A percentile compares a stretch with the other conserved stretches of the same genome.
Conservation (phyloP, 2,797 vertebrate genomes). For the Loriculus beryllinus region DNA sequence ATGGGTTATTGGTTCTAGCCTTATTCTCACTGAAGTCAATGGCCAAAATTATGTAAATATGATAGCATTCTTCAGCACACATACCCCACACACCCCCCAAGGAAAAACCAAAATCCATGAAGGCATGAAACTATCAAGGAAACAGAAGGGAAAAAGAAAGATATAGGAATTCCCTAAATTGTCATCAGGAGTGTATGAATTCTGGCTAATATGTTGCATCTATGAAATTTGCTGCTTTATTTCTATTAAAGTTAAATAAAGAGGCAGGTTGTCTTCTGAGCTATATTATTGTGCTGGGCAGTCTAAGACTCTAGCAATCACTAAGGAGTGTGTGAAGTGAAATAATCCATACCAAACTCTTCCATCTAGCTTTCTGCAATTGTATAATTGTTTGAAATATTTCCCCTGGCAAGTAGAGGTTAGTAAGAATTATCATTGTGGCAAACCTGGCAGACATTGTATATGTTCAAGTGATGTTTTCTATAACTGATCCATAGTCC, state of each 20-base stretch:
- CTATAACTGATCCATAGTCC: neutral
- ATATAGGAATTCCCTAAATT: neutral
- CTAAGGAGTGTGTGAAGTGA: neutral
- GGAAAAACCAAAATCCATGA: neutral
- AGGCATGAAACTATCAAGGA: neutral
- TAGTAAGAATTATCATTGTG: neutral
- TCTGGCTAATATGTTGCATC: neutral
- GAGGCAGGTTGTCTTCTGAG: neutral
- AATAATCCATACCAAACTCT: neutral
- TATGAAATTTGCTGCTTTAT: neutral
- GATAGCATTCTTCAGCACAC: neutral
- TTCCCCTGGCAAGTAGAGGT: neutral
- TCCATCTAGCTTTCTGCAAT: neutral
- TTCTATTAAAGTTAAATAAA: neutral
- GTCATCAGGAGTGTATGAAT: neutral
- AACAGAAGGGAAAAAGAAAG: neutral
- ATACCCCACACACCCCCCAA: fast-evolving
- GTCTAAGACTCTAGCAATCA: neutral
- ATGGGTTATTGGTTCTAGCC: neutral
- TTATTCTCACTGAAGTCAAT: neutral
- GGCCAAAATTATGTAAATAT: neutral
- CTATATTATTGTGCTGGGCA: neutral
- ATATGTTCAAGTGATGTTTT: neutral
- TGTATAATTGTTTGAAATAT: neutral
- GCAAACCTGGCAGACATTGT: neutral